phyloP scores from a whole-genome alignment of 2,113 vertebrate species.

The Hypomesus transpacificus region DNA sequence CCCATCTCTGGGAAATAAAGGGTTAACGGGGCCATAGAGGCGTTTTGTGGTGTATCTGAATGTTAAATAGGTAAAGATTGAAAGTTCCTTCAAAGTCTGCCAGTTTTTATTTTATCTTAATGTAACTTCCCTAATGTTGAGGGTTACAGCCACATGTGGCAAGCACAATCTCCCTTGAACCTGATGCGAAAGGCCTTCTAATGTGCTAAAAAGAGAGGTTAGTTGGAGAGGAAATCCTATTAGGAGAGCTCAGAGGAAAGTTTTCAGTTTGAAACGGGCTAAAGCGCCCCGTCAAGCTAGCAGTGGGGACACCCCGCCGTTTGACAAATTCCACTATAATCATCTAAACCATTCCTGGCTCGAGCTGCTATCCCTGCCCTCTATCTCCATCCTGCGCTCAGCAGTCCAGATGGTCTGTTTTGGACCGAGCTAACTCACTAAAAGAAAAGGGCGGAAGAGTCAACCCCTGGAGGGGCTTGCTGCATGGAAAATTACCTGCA shows the following conservation, averaged over 20 bases:
- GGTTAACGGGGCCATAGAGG: background rate
- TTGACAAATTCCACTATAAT: conserved; percentile 29
- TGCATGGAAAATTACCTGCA: background rate
- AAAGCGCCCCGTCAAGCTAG: background rate
- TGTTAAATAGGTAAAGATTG: background rate
- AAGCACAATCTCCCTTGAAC: conserved; percentile 20
- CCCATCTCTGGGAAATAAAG: background rate
- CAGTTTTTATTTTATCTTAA: background rate
- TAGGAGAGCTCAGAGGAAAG: conserved; percentile 25
- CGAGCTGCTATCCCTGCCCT: background rate
- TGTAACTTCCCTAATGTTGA: background rate
- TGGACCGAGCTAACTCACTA: background rate
- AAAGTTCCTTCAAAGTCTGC: background rate
- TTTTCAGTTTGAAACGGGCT: conserved; percentile 26
- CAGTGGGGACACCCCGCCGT: conserved; percentile 16
- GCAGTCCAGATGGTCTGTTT: conserved; percentile 2
- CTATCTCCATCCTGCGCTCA: background rate
- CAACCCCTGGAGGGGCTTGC: conserved; percentile 11
- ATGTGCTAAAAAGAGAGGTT: conserved; percentile 25
- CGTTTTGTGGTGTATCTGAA: background rate
- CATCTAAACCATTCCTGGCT: conserved; percentile 3
- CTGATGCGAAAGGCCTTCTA: conserved; percentile 16
- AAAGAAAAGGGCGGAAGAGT: conserved; percentile 13
- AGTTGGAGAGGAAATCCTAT: conserved; percentile 30
- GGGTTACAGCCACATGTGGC: conserved; percentile 2